Evolutionary conservation across 2,888 invertebrate species (phyloP).

Genomic region (Noctua janthe): DNA sequence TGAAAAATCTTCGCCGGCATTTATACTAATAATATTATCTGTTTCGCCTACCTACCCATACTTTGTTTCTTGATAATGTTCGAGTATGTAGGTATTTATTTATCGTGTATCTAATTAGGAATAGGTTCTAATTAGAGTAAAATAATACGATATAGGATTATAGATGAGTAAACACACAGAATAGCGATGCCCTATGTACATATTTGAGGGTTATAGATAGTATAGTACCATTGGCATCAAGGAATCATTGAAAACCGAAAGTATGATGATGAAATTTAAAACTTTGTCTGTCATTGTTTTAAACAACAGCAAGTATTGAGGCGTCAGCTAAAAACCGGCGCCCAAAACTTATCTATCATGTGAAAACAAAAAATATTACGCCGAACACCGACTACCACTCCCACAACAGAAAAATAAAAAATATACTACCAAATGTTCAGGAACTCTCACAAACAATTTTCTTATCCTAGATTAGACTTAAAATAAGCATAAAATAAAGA

Average conservation of each 20-base stretch:
- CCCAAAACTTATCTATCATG: constrained; percentile 79
- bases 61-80: constrained; percentile 41
- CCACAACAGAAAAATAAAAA: constrained; percentile 29
- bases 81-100: constrained; percentile 27
- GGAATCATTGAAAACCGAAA: neutral
- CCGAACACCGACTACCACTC: constrained; percentile 37
- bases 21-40: constrained; percentile 33
- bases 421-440: constrained; percentile 26
- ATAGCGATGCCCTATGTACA: neutral
- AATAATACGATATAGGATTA: neutral
- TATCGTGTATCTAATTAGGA: neutral
- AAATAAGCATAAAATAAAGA: constrained; percentile 68
- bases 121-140: constrained; percentile 11
- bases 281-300: constrained; percentile 1
- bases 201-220: constrained; percentile 47
- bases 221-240: neutral
- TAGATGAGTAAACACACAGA: constrained; percentile 2
- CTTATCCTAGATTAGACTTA: constrained; percentile 49
- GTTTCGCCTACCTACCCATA: constrained; percentile 34
- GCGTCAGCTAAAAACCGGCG: constrained; percentile 68
- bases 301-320: constrained; percentile 8
- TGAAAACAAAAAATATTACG: constrained; percentile 74
- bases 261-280: neutral
- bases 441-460: constrained; percentile 31
- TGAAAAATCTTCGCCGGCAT: constrained; percentile 21